Base-by-base conservation (phyloP, 53 echinoderm and acorn worm species). In the Pentamera pediparva region DNA sequence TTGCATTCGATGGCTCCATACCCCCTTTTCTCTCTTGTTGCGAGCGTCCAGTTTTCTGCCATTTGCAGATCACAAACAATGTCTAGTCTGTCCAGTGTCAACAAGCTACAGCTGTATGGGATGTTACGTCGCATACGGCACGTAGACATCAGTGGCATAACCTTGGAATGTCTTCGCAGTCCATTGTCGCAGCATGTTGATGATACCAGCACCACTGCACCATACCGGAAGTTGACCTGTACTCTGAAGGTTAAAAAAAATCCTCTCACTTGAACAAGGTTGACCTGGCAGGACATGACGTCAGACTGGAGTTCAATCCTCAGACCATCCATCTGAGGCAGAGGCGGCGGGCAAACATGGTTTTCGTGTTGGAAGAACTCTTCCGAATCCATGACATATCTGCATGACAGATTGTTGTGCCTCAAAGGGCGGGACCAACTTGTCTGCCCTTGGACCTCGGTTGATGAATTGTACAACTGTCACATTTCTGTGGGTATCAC, bases 121-220 rank as follows among this genome's bases (percentile, higher is more conserved):
- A 32, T 33, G 51, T 49, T 11, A 78, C 45, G n/a, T n/a, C n/a
- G n/a, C n/a, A 27, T 64, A 51, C 18, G 52, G 37, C 6, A 78
- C 29, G 52, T 64, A 77, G 45, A 43, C 40, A 31, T 78, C 27
- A 47, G 62, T 62, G 27, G 78, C 78, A 62, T 78, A 64, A n/a
- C 45, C 78, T 49, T 48, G 45, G 41, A 64, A 62, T 20, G 47
- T 45, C 52, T 78, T 78, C 12, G 65, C 32, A 41, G 78, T 50
- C 31, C 49, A 33, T 15, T 51, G 78, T 35, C 35, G 39, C 64
- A 78, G 51, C 76, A 75, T 56, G 56, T 56, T 56, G 25, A 56
- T 36, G 22, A 78, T 48, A n/a, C 3, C 78, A 25, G 78, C 63
- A 41, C n/a, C n/a, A n/a, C n/a, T n/a, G n/a, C n/a, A n/a, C 62